Percentiles rank a stretch among this genome's conserved stretches.
Evolutionary conservation across 2,888 invertebrate genomes (phyloP).

Genomic region (Dinocampus coccinellae): DNA sequence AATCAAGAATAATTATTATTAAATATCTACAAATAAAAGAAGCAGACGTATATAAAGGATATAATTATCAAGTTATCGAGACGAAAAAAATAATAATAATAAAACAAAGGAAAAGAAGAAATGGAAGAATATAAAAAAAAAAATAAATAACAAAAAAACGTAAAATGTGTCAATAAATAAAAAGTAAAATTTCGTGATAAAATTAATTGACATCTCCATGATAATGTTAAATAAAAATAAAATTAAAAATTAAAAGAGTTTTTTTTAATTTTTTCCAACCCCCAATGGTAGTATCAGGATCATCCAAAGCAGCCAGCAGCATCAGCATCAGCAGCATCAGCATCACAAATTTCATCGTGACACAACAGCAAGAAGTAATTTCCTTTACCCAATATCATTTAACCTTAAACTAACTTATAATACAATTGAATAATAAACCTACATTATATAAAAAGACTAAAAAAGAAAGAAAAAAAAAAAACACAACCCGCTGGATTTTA

Average conservation of each 20-base stretch:
- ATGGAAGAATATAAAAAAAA: not conserved
- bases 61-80: no score
- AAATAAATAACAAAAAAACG: not conserved
- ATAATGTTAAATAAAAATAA: no score
- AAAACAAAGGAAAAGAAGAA: no score
- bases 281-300: no score
- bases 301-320: no score
- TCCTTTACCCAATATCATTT: not conserved
- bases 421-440: not conserved
- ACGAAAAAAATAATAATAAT: no score
- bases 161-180: not conserved
- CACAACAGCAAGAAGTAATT: not conserved
- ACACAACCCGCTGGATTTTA: slow-evolving; percentile 45
- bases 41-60: no score
- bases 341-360: not conserved
- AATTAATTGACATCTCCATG: not conserved
- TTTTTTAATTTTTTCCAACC: no score
- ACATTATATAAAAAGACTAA: not conserved
- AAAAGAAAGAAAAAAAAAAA: no score
- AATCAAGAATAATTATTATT: no score
- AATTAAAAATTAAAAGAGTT: no score
- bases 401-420: not conserved
- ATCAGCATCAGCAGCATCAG: not conserved
- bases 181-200: not conserved
- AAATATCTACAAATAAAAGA: no score